Conservation (phyloP, 1,140 invertebrate species). For the Sesamia nonagrioides region DNA sequence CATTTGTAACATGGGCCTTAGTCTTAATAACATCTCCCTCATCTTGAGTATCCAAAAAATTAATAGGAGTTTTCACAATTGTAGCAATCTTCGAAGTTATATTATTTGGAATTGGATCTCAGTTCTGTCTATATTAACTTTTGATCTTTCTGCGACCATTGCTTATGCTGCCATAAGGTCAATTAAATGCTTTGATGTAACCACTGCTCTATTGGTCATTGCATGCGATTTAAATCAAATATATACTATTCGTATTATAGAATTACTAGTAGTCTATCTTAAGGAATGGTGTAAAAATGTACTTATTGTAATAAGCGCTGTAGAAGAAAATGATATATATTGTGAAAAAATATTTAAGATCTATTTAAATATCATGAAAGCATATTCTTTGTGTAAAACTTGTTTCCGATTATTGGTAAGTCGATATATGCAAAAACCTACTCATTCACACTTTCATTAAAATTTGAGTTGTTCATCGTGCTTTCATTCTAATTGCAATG, state of each 20-base stretch:
- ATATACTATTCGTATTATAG: neutral
- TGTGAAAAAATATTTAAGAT: no score
- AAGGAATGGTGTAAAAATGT: neutral
- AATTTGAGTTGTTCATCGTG: no score
- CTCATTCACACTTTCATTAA: no score
- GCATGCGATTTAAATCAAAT: neutral
- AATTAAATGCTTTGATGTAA: neutral
- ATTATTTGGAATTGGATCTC: neutral
- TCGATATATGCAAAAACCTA: no score
- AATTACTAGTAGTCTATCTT: neutral
- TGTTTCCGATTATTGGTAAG: constrained; percentile 1
- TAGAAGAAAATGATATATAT: neutral
- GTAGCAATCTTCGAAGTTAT: neutral
- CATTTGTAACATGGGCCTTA: neutral
- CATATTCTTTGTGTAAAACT: neutral
- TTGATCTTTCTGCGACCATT: no score
- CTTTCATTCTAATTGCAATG: no score
- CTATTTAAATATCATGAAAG: neutral
- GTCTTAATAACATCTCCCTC: neutral
- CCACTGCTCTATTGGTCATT: neutral
- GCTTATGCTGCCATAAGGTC: neutral
- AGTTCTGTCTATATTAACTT: neutral
- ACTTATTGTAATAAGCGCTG: neutral
- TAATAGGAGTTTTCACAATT: neutral
- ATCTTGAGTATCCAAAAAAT: neutral